Conservation (phyloP, 2,113 vertebrate species). For the Apeltes quadracus region DNA sequence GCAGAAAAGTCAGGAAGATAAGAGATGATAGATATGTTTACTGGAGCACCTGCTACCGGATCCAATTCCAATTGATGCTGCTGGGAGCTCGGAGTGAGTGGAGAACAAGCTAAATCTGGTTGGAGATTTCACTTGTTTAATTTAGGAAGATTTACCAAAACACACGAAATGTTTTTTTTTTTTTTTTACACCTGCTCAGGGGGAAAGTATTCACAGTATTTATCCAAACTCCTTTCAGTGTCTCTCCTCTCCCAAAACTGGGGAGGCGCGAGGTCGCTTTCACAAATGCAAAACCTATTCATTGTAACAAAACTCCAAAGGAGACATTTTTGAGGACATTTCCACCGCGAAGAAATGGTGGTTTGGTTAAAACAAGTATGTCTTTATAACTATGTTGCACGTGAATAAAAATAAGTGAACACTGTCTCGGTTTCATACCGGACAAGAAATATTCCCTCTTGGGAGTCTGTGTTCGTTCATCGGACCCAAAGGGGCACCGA, state of each 20-base stretch:
- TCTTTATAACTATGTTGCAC: too few species aligned
- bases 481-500: too few species aligned
- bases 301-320: not conserved
- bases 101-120: not conserved
- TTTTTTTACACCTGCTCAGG: too few species aligned
- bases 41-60: slow-evolving; percentile 43
- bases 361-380: too few species aligned
- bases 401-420: too few species aligned
- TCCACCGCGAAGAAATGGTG: not conserved
- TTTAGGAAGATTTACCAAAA: not conserved
- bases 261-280: not conserved
- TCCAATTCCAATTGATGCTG: slow-evolving; percentile 36
- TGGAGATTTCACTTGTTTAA: slow-evolving; percentile 1
- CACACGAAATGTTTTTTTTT: too few species aligned
- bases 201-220: too few species aligned
- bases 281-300: not conserved
- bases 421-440: too few species aligned
- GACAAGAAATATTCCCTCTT: too few species aligned
- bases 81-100: not conserved
- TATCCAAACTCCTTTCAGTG: too few species aligned
- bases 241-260: not conserved
- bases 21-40: slow-evolving; percentile 53
- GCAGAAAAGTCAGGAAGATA: slow-evolving; percentile 42
- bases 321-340: not conserved
- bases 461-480: not conserved